These are phyloP conservation scores for Colius striatus DNA, from an alignment of 2,113 vertebrate genomes.

Conservation along the genomic window DNA sequence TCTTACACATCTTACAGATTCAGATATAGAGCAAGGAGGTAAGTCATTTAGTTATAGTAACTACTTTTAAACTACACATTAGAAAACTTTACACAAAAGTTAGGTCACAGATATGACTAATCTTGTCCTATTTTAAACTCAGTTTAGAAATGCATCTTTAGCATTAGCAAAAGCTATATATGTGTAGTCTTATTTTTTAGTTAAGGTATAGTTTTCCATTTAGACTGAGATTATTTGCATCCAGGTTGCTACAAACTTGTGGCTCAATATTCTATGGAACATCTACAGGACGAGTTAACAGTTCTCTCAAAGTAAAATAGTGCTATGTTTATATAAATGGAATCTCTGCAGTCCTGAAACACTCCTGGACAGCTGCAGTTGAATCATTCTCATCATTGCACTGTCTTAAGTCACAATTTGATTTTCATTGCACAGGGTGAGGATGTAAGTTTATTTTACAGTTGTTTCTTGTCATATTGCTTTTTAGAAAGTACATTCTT, in stretches of 20 bases:
- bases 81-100: not conserved
- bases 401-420: not conserved
- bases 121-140: not conserved
- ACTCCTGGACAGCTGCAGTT: not conserved
- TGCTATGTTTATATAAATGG: not conserved
- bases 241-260: not conserved
- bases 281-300: not conserved
- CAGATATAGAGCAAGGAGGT: constrained; percentile 96
- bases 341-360: not conserved
- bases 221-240: not conserved
- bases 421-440: not conserved
- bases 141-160: not conserved
- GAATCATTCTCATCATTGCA: not conserved
- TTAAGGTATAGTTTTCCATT: not conserved
- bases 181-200: not conserved
- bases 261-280: not conserved
- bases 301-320: not conserved
- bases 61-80: not conserved
- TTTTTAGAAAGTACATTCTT: not conserved
- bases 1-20: constrained; percentile 96
- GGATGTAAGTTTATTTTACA: not conserved
- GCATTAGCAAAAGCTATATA: not conserved
- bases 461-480: not conserved
- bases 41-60: constrained; percentile 56
- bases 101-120: not conserved